A percentile compares a stretch with the other conserved stretches of the same genome.
Conservation (phyloP, 2,888 invertebrate genomes). For the Byasa hedistus region DNA sequence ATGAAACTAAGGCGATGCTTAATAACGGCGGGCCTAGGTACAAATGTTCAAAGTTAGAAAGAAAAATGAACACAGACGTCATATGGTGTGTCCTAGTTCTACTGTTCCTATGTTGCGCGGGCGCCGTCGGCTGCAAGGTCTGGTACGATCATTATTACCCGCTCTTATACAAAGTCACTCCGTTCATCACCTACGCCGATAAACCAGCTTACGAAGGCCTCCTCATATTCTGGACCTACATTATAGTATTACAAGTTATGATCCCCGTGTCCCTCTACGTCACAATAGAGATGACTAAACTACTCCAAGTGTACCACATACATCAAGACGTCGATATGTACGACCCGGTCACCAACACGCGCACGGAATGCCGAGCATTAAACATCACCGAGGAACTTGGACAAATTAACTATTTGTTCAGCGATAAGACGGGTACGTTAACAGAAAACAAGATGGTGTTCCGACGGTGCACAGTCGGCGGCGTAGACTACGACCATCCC, state of each 20-base stretch:
- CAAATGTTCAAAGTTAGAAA: conserved; percentile 94
- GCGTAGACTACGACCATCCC: conserved; percentile 93
- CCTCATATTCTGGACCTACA: conserved; percentile 95
- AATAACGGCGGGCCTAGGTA: conserved; percentile 97
- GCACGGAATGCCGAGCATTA: conserved; percentile 90
- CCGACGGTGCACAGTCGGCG: conserved; percentile 92
- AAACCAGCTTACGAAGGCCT: conserved; percentile 87
- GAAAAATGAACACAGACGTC: conserved; percentile 96
- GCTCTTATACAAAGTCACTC: conserved; percentile 74
- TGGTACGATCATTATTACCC: conserved; percentile 85
- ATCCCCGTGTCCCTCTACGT: conserved; percentile 98
- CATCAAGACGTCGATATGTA: conserved; percentile 93
- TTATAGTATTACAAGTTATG: conserved; percentile 97
- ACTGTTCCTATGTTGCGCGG: conserved; percentile 92
- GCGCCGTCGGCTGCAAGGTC: conserved; percentile 93
- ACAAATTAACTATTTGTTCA: conserved; percentile 94
- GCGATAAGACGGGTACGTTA: conserved; percentile 98
- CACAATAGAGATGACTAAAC: conserved; percentile 97
- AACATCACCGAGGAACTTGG: conserved; percentile 99
- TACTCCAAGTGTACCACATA: conserved; percentile 97
- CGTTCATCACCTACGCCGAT: conserved; percentile 83
- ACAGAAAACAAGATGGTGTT: conserved; percentile 99
- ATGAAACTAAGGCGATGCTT: conserved; percentile 98
- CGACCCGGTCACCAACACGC: conserved; percentile 89
- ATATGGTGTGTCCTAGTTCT: conserved; percentile 97